Base-by-base conservation (phyloP, 2,797 vertebrate species). In the Taenioides sp. region DNA sequence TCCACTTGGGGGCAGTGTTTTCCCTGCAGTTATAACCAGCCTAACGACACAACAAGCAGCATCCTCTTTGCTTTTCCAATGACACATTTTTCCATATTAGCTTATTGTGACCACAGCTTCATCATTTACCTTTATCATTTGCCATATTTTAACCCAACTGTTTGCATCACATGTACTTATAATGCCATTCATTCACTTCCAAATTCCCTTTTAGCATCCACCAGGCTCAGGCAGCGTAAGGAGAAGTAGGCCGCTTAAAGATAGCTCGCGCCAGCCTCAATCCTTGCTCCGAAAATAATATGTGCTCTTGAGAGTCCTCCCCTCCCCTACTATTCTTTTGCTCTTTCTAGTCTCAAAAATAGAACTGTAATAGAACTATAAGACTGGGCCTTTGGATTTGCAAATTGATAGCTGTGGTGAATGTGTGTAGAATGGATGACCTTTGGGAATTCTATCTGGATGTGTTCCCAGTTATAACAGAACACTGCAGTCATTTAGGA, bases 211-310 rank as follows among this genome's bases (percentile, higher is more conserved):
- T 70, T 79, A 72, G 78, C 80, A 89, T 89, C 89, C 78, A 89
- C 82, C 85, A 87, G 83, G 85, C 85, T 22, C 43, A 40, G 61
- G 62, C 37, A 64, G 10, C 76, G 77, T 81, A 77, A 82, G 84
- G 73, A 90, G 91, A 94, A 94, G 87, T 94, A 94, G 93, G 92
- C 89, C 92, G 81, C 89, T 89, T 92, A 93, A 93, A 94, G 91
- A 93, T 94, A 94, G 93, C 92, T 92, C 78, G 79, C 80, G 80
- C 91, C 91, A 92, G 92, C 93, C 92, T 94, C 87, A 89, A 92
- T 93, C 90, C 89, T 70, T 78, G 73, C 87, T 91, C 91, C 92
- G 73, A 90, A 93, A 93, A 93, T 93, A 93, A 47, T 88, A 93
- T 84, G 89, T 87, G 88, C 88, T 90, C 84, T 87, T 86, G 86